A percentile compares a stretch with the other conserved stretches of the same genome.
These are phyloP conservation scores for Microtus richardsoni DNA, from an alignment of 2,113 vertebrate species.

Conservation along the genomic window DNA sequence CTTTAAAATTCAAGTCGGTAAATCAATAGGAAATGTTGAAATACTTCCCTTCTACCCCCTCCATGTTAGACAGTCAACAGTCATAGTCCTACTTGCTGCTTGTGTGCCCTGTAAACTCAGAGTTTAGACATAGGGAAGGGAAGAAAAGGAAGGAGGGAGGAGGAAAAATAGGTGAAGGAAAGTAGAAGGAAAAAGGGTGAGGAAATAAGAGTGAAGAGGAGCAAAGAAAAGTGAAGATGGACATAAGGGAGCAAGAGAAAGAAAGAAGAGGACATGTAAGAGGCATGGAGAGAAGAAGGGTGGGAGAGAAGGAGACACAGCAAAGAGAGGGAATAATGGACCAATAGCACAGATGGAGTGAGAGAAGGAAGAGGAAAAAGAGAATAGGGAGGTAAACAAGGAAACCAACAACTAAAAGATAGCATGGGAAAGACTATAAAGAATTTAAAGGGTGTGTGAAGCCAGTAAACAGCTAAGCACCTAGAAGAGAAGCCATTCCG, in stretches of 20 bases:
- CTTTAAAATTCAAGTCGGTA: slow-evolving; percentile 35
- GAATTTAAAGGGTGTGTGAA: neutral
- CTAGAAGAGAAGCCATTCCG: neutral
- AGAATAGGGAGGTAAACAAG: too few relatives aligned
- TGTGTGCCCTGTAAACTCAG: neutral
- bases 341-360: accelerated
- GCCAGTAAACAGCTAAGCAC: neutral
- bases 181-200: neutral
- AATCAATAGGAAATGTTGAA: slow-evolving; percentile 29
- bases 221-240: neutral
- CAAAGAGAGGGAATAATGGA: neutral
- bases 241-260: accelerated
- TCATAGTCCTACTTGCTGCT: neutral
- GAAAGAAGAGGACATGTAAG: neutral
- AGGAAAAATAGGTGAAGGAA: too few relatives aligned
- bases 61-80: neutral
- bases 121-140: neutral
- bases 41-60: neutral
- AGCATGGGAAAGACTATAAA: neutral
- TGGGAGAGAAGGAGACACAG: neutral
- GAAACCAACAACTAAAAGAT: neutral
- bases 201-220: neutral
- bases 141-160: neutral
- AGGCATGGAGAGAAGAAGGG: neutral
- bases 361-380: accelerated